Percentiles rank a stretch among this genome's conserved stretches.
Evolutionary conservation across 2,113 vertebrate genomes (phyloP).

Genomic region (Bathybates hornii): DNA sequence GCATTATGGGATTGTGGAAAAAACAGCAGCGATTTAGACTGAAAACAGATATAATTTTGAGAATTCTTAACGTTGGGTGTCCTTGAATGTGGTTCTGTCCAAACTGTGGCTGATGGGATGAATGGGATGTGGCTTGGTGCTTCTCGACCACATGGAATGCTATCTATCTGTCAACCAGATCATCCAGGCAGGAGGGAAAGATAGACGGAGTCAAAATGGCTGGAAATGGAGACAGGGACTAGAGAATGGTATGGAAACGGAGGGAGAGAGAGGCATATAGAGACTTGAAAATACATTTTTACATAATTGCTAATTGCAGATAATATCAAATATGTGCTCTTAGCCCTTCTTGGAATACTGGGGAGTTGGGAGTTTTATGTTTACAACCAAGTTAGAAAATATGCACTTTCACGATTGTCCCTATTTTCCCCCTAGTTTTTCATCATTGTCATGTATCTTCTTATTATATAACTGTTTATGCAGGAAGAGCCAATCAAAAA

Average conservation of each 20-base stretch:
- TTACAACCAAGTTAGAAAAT: neutral
- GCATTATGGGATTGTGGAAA: neutral
- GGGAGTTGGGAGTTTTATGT: neutral
- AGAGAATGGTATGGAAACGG: neutral
- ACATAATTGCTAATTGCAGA: neutral
- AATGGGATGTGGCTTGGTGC: constrained; percentile 48
- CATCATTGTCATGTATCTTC: neutral
- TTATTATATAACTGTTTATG: neutral
- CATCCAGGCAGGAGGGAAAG: neutral
- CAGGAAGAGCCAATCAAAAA: neutral
- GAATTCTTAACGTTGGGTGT: constrained; percentile 22
- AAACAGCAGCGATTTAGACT: constrained; percentile 14
- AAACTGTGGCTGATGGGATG: constrained; percentile 15
- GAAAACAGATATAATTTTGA: constrained; percentile 20
- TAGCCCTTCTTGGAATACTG: neutral
- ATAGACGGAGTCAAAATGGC: neutral
- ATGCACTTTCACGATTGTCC: neutral
- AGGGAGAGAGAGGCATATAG: neutral
- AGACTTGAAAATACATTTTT: neutral
- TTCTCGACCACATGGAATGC: constrained; percentile 49
- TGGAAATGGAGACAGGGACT: neutral
- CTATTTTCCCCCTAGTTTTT: neutral
- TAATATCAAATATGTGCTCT: neutral
- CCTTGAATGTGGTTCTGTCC: neutral
- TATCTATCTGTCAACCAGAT: constrained; percentile 25